Evolutionary conservation across 2,113 vertebrate species (phyloP).

Genomic region (Perccottus glenii): DNA sequence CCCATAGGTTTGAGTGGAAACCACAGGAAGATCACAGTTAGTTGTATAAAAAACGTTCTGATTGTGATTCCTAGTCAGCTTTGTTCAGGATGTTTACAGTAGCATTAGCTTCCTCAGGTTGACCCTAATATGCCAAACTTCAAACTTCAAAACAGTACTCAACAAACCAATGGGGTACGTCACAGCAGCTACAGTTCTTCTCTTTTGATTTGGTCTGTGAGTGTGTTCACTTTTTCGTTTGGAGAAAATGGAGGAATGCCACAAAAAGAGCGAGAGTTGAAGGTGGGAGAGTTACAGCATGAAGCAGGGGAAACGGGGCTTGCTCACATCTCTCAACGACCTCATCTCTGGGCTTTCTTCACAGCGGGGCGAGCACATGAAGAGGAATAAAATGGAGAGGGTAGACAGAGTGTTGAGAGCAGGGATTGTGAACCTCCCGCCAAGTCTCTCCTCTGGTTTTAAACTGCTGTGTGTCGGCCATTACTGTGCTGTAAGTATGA

Average conservation of each 20-base stretch:
- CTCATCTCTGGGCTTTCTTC: constrained; percentile 67
- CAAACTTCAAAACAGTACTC: neutral
- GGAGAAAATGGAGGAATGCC: neutral
- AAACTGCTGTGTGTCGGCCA: constrained; percentile 61
- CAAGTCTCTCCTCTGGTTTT: constrained; percentile 60
- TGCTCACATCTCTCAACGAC: constrained; percentile 68
- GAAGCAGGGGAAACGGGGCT: constrained; percentile 39
- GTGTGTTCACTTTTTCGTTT: neutral
- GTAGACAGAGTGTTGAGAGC: constrained; percentile 29
- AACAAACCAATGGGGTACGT: constrained; percentile 3
- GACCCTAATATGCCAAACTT: constrained; percentile 15
- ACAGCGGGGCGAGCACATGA: constrained; percentile 68
- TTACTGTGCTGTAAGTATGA: constrained; percentile 57
- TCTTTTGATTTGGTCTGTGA: neutral
- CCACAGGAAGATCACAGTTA: neutral
- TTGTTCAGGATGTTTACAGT: constrained; percentile 13
- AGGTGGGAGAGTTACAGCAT: constrained; percentile 14
- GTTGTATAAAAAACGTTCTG: neutral
- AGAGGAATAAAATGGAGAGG: constrained; percentile 69
- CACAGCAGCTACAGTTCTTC: neutral
- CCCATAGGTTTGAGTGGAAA: neutral
- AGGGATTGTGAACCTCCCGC: constrained; percentile 57
- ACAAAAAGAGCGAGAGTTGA: constrained; percentile 6
- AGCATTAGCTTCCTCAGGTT: constrained; percentile 12
- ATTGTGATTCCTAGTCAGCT: neutral